These are phyloP conservation scores for Ellobium chinense DNA, from an alignment of 2,888 invertebrate species.

Conservation along the genomic window DNA sequence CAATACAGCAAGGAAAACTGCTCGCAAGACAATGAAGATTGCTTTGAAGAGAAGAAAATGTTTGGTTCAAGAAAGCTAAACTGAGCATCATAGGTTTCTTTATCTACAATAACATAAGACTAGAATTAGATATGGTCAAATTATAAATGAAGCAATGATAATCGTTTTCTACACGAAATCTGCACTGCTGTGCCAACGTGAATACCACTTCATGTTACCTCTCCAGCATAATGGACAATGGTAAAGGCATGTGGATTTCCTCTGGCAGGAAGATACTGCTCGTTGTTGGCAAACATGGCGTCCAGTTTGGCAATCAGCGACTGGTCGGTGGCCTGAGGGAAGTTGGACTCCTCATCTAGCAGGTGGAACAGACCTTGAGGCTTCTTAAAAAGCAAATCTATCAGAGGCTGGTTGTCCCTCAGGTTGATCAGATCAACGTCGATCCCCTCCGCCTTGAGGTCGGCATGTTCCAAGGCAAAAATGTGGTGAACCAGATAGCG, in stretches of 20 bases:
- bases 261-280: neutral
- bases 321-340: constrained; percentile 72
- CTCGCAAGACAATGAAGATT: no score
- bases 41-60: no score
- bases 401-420: constrained; percentile 60
- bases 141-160: no score
- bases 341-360: constrained; percentile 75
- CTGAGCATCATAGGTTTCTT: no score
- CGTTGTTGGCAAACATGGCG: neutral
- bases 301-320: constrained; percentile 72
- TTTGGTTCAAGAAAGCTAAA: no score
- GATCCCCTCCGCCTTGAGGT: constrained; percentile 52
- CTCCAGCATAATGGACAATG: constrained; percentile 58
- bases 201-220: constrained; percentile 42
- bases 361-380: constrained; percentile 73
- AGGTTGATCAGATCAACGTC: constrained; percentile 44
- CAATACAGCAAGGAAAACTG: no score
- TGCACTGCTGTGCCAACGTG: neutral
- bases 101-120: no score
- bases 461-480: constrained; percentile 50
- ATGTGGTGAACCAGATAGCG: constrained; percentile 50
- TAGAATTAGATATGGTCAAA: no score
- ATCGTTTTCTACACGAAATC: no score
- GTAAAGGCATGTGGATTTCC: constrained; percentile 47
- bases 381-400: constrained; percentile 64